Base-by-base conservation (phyloP, 2,888 invertebrate species). In the Pilophorus perplexus region DNA sequence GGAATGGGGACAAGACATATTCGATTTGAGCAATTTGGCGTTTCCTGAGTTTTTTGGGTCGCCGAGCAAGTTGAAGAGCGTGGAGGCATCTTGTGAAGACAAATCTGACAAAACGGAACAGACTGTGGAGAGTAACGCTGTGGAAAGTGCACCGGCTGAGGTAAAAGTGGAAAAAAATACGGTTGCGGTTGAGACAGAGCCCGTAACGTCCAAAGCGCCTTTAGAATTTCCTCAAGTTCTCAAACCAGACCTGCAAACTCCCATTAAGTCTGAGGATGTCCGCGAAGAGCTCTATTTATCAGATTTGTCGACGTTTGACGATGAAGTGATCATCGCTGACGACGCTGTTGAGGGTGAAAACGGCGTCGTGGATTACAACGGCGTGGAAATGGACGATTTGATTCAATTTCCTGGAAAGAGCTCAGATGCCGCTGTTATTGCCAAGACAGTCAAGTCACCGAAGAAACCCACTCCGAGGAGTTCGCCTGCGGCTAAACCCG, bases 351-450 rank as follows among this genome's bases (percentile, higher is more conserved):
- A 28, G 8, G 28, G 3, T 3, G 5, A 28, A 14, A 14, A 2
- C 12, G 27, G 20, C 25, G 6, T 28, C 3, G 42, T 62, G 5
- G 62, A 62, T n/a, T 62, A 62, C 28, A 28, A 25, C 33, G 48
- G 38, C 12, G 20, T 62, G 18, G 62, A 62, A 33, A 62, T 62
- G 33, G 62, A 62, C 46, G 62, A 62, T 48, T 46, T 62, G 12
- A 62, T 62, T 8, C 37, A 62, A 12, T 62, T 62, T n/a, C 62
- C 59, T 40, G 42, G n/a, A 3, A 62, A 62, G 8, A 25, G 2
- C 6, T 5, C 52, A 27, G 12, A n/a, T n/a, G n/a, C n/a, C n/a
- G n/a, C 50, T 27, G 25, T 27, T n/a, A 33, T 33, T 6, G 6
- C 33, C 33, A 33, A 33, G 33, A 6, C 12, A 33, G 33, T 33